These are phyloP conservation scores for Actinemys pallida DNA, from an alignment of 2,113 vertebrate genomes.

Conservation along the genomic window DNA sequence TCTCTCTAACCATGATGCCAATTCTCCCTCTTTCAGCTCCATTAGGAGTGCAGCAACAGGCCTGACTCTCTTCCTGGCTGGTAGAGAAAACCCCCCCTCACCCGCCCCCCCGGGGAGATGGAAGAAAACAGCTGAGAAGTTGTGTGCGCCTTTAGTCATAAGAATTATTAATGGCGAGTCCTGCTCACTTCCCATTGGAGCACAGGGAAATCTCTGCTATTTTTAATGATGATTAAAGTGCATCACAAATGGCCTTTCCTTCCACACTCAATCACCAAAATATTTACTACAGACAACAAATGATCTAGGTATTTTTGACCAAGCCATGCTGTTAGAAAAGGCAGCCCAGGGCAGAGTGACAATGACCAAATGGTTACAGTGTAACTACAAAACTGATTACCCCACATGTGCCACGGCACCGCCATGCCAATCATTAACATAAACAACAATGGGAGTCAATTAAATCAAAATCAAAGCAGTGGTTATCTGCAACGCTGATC, in stretches of 20 bases:
- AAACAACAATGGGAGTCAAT: background rate
- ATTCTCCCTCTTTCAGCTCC: background rate
- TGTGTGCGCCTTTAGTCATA: background rate
- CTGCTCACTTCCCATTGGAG: too few relatives aligned
- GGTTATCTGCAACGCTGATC: background rate
- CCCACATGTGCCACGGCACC: background rate
- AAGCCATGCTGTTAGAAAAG: background rate
- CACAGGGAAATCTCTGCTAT: background rate
- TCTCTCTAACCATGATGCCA: background rate
- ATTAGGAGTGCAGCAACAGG: background rate
- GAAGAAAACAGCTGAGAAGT: background rate
- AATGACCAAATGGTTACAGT: background rate
- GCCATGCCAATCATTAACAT: background rate
- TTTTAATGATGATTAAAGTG: background rate
- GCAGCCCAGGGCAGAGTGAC: background rate
- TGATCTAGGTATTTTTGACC: background rate
- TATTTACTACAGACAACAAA: background rate
- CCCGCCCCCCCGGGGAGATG: too few relatives aligned
- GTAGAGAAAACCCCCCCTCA: background rate
- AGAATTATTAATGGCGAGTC: background rate
- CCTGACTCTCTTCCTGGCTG: background rate
- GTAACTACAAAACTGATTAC: background rate
- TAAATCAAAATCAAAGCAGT: background rate
- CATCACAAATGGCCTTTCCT: background rate
- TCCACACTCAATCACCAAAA: background rate